These are phyloP conservation scores for Hyphantria cunea DNA, from an alignment of 1,140 invertebrate species.

Conservation along the genomic window DNA sequence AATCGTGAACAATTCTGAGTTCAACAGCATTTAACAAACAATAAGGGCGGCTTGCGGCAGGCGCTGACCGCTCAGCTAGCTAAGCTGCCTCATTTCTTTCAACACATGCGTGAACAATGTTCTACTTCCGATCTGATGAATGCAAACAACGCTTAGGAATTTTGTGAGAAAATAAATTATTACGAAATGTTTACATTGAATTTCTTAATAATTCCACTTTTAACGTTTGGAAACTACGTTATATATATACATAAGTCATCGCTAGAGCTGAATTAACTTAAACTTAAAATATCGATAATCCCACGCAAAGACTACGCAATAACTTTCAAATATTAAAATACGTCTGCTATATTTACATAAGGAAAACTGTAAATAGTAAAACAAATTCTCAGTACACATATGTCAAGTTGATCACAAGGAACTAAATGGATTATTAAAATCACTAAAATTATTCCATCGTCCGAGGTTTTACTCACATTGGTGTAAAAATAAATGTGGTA, in stretches of 20 bases:
- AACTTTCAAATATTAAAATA: too few species aligned
- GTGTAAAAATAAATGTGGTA: constrained; percentile 3
- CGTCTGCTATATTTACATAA: too few species aligned
- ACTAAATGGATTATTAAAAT: too few species aligned
- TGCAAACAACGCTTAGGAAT: constrained; percentile 49
- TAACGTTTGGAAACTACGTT: too few species aligned
- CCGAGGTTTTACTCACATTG: not conserved
- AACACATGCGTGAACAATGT: constrained; percentile 68
- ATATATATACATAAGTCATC: too few species aligned
- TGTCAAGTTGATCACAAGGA: too few species aligned
- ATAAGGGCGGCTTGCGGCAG: constrained; percentile 20
- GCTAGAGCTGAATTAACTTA: too few species aligned
- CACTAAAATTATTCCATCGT: constrained; percentile 2
- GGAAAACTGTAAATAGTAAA: too few species aligned
- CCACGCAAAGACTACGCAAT: too few species aligned
- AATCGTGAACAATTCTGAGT: constrained; percentile 18
- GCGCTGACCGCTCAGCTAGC: constrained; percentile 13
- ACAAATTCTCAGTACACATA: too few species aligned
- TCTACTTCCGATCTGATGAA: constrained; percentile 57
- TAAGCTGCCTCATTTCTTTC: constrained; percentile 50
- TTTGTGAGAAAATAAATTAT: constrained; percentile 29
- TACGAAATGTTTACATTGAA: constrained; percentile 5
- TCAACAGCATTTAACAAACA: constrained; percentile 45
- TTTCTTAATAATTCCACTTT: too few species aligned
- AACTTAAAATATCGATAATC: too few species aligned